Evolutionary conservation across 1,140 invertebrate species (phyloP).

Genomic region (Bombus turneri): DNA sequence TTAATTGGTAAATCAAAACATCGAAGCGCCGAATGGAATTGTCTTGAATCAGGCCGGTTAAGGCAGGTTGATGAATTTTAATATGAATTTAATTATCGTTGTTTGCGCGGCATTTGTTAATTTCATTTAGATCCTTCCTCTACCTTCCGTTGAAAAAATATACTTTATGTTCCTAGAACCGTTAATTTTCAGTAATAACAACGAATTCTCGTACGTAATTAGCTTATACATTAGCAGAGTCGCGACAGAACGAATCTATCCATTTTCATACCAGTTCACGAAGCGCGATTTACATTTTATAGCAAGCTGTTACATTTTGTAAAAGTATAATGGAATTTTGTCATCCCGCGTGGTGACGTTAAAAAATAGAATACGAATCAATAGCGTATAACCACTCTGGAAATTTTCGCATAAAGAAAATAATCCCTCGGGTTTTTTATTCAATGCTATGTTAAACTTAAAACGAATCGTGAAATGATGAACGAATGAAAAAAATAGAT

Average conservation of each 20-base stretch:
- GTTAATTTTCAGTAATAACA: no score
- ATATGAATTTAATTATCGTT: background rate
- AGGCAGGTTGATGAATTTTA: background rate
- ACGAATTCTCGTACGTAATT: background rate
- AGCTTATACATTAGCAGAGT: no score
- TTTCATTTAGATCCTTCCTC: background rate
- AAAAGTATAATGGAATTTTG: background rate
- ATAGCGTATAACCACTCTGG: background rate
- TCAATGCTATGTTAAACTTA: background rate
- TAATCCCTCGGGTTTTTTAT: background rate
- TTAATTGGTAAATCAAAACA: slow-evolving; percentile 37
- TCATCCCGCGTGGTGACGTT: background rate
- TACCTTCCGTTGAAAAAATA: background rate
- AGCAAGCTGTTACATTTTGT: background rate
- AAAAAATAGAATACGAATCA: background rate
- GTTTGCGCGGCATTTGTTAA: background rate
- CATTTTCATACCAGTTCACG: background rate
- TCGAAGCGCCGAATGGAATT: background rate
- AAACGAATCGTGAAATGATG: background rate
- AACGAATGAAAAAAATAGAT: background rate
- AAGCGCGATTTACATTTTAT: background rate
- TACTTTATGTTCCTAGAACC: background rate
- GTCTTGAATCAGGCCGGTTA: background rate
- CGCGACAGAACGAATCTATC: background rate
- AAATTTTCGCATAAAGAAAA: background rate